Evolutionary conservation across 2,113 vertebrate species (phyloP).

Genomic region (Plecotus auritus): DNA sequence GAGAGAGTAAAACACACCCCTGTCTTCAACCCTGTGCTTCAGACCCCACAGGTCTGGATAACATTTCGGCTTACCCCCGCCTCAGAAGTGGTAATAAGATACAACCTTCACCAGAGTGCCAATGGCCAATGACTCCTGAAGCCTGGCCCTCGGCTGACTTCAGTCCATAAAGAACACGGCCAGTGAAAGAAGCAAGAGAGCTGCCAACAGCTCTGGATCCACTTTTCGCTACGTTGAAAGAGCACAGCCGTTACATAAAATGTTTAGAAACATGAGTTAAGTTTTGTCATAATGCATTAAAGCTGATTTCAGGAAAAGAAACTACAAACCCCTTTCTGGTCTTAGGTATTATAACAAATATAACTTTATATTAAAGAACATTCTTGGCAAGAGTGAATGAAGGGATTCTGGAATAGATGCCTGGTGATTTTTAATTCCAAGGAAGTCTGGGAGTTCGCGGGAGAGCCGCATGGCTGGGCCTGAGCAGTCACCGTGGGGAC

Average conservation of each 20-base stretch:
- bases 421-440: neutral
- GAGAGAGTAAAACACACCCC: slow-evolving; percentile 29
- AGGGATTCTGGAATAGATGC: neutral
- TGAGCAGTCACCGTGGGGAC: neutral
- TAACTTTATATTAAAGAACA: neutral
- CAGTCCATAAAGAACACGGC: neutral
- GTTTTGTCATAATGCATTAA: slow-evolving; percentile 55
- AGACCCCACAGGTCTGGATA: slow-evolving; percentile 14
- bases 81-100: neutral
- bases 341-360: slow-evolving; percentile 1
- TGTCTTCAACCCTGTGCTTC: slow-evolving; percentile 34
- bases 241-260: neutral
- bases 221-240: neutral
- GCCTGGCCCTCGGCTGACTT: neutral
- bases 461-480: neutral
- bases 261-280: slow-evolving; percentile 33
- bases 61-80: neutral
- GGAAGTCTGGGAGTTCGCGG: neutral
- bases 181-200: neutral
- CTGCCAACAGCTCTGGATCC: slow-evolving; percentile 17
- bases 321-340: neutral
- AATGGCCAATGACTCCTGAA: neutral
- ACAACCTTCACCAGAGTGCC: neutral
- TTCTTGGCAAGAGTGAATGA: slow-evolving; percentile 27
- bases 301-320: neutral